Evolutionary conservation across 2,797 vertebrate species (phyloP), one percentile per base, ranked within the genome.

Genomic region (Brotula barbata): DNA sequence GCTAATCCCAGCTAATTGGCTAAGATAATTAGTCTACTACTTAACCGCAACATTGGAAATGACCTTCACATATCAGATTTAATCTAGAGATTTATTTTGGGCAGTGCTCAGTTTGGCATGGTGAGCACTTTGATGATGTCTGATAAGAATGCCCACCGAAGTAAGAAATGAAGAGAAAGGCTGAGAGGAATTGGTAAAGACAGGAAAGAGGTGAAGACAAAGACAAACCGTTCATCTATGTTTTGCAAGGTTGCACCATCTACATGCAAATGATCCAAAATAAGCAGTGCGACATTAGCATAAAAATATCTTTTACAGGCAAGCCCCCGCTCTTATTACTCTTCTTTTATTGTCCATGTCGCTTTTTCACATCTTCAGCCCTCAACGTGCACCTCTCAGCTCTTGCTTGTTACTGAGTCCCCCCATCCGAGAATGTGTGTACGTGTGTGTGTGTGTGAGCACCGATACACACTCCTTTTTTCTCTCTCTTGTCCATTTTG

Each of bases 11-110:
- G n/a, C n/a, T n/a, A 51, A 37, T 70, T 36, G 34, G 33, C 47
- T 44, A 28, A 48, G n/a, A n/a, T n/a, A n/a, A n/a, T n/a, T n/a
- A n/a, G n/a, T n/a, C n/a, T n/a, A n/a, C n/a, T n/a, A 16, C 58
- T 61, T 22, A 54, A 58, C 41, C 11, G 40, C 7, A 10, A 51
- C 13, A 44, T 16, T 48, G 50, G 33, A 12, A 51, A 57, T 41
- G 56, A 63, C 75, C 80, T 80, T 71, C 58, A 56, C 25, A 69
- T 58, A 71, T 59, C 68, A 71, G 20, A 75, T 75, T 77, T 65
- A 51, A 64, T 71, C 58, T 40, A n/a, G 7, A 40, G 64, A 63
- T 74, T 58, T 46, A 14, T 11, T 33, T 33, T 11, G 14, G 0
- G 58, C 33, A 66, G 48, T 58, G 60, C 59, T 51, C 48, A 51